Conservation (phyloP, 2,113 vertebrate genomes). For the Tupaia chinensis region DNA sequence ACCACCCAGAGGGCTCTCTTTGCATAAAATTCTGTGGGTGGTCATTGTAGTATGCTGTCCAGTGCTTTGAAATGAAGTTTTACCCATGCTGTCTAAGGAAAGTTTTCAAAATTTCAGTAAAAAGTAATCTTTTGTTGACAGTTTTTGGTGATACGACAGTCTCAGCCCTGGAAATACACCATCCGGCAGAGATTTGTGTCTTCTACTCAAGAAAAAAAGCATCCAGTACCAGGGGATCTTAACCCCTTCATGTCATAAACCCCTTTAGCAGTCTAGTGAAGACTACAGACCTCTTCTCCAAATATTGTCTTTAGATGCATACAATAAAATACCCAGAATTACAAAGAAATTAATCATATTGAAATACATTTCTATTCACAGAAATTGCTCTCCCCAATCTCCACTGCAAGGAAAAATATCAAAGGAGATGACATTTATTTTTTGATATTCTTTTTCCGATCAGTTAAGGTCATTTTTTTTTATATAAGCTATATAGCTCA, state of each 20-base stretch:
- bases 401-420: neutral
- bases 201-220: neutral
- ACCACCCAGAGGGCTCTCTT: neutral
- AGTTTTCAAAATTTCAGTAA: neutral
- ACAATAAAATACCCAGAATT: neutral
- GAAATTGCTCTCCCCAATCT: neutral
- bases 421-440: neutral
- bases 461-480: neutral
- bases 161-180: neutral
- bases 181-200: neutral
- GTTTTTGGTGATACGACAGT: neutral
- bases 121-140: constrained; percentile 32
- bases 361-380: neutral
- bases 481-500: no score
- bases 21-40: neutral
- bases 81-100: neutral
- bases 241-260: neutral
- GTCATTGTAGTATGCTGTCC: neutral
- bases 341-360: neutral
- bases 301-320: neutral
- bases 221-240: neutral
- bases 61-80: constrained; percentile 54
- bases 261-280: neutral
- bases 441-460: neutral
- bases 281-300: neutral